Conservation (phyloP, 2,888 invertebrate genomes). For the Synergus itoensis region DNA sequence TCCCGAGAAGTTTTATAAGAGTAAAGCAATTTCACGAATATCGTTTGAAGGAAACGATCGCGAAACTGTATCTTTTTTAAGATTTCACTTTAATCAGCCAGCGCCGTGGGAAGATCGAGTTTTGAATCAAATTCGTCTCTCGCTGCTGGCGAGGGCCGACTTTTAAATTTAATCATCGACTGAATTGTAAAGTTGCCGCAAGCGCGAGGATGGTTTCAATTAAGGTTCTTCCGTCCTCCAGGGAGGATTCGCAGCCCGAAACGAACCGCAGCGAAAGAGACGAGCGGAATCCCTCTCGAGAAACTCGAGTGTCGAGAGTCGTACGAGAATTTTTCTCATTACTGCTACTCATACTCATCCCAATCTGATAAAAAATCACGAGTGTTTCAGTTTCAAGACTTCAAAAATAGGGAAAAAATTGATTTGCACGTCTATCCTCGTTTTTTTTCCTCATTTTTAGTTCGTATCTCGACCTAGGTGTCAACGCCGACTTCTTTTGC, state of each 20-base stretch:
- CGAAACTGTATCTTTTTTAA: conserved; percentile 22
- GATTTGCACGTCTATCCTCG: no score
- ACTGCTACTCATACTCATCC: conserved; percentile 44
- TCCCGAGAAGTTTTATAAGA: conserved; percentile 13
- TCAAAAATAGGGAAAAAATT: not conserved
- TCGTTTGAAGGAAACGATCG: conserved; percentile 33
- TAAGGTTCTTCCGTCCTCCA: conserved; percentile 68
- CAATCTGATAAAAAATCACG: not conserved
- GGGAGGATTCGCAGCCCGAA: conserved; percentile 64
- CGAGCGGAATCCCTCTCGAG: conserved; percentile 43
- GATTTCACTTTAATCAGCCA: conserved; percentile 37
- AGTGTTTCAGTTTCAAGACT: not conserved
- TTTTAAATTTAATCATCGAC: conserved; percentile 73
- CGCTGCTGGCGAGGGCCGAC: conserved; percentile 66
- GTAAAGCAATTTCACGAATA: conserved; percentile 37
- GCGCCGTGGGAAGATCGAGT: conserved; percentile 41
- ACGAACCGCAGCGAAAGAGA: conserved; percentile 28
- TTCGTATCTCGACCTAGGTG: no score
- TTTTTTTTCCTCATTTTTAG: no score
- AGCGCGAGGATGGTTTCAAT: conserved; percentile 70
- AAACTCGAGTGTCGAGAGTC: conserved; percentile 39
- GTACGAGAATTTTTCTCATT: conserved; percentile 57
- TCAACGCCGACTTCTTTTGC: no score
- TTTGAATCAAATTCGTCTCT: conserved; percentile 59
- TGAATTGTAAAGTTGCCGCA: conserved; percentile 68